These are phyloP conservation scores for Salvelinus sp. DNA, from an alignment of 2,113 vertebrate genomes.

Conservation along the genomic window DNA sequence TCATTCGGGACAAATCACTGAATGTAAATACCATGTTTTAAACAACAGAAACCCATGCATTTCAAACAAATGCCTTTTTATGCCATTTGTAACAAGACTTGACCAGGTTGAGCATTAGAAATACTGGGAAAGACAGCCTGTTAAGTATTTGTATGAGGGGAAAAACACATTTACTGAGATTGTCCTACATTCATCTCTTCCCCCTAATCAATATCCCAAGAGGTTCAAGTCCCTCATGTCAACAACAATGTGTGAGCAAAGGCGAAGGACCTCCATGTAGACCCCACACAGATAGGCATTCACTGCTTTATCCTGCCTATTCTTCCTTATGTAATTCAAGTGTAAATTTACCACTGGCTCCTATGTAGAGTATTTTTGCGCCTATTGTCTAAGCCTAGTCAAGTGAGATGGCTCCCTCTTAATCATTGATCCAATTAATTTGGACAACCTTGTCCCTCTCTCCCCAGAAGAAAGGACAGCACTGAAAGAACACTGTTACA, in stretches of 20 bases:
- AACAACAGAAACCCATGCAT: not conserved
- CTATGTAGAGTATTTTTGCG: conserved; percentile 12
- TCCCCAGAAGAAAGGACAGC: conserved; percentile 39
- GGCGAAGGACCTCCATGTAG: conserved; percentile 19
- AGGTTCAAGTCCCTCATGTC: not conserved
- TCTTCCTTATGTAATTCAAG: conserved; percentile 35
- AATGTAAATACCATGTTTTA: not conserved
- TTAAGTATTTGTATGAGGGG: not conserved
- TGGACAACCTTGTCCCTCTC: conserved; percentile 35
- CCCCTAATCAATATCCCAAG: conserved; percentile 28
- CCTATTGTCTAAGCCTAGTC: conserved; percentile 53
- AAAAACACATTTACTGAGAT: not conserved
- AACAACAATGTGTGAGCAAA: conserved; percentile 6
- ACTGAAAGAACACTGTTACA: conserved; percentile 36
- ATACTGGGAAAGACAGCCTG: not conserved
- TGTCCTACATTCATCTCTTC: not conserved
- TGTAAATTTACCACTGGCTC: conserved; percentile 32
- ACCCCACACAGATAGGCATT: conserved; percentile 49
- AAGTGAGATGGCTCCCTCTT: conserved; percentile 52
- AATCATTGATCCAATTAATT: conserved; percentile 66
- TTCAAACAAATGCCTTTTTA: not conserved
- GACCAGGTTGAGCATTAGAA: not conserved
- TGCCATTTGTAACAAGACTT: not conserved
- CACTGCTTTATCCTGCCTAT: conserved; percentile 10
- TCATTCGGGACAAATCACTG: not conserved